Evolutionary conservation across 2,797 vertebrate species (phyloP).

Genomic region (Cossypha caffra): DNA sequence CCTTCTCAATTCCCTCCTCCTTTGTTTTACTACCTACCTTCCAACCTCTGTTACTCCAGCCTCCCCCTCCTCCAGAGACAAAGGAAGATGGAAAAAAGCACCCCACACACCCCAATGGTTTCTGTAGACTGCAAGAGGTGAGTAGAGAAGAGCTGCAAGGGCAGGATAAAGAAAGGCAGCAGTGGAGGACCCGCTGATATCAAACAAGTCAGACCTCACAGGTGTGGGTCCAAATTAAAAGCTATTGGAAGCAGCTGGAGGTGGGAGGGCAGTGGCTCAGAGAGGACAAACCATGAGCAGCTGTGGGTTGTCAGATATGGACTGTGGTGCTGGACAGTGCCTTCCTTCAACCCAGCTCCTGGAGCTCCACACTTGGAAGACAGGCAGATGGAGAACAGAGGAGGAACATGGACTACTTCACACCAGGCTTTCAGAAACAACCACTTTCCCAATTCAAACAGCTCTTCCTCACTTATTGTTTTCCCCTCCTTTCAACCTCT

Average conservation of each 20-base stretch:
- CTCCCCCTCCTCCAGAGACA: not conserved
- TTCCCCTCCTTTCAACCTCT: not conserved
- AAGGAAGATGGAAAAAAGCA: not conserved
- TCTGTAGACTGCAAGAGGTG: not conserved
- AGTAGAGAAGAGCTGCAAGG: not conserved
- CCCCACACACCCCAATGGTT: rapidly evolving
- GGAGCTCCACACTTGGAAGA: not conserved
- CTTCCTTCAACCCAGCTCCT: rapidly evolving
- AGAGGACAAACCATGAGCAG: not conserved
- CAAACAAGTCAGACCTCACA: not conserved
- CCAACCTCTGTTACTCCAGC: not conserved
- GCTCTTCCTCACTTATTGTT: not conserved
- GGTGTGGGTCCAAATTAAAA: not conserved
- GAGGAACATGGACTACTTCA: rapidly evolving
- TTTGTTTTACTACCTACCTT: not conserved
- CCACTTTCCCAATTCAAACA: not conserved
- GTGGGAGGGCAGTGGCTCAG: not conserved
- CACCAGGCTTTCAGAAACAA: not conserved
- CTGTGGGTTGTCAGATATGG: rapidly evolving
- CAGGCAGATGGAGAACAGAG: not conserved
- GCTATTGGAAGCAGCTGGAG: not conserved
- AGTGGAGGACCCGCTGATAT: not conserved
- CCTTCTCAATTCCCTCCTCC: not conserved
- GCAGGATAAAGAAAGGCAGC: rapidly evolving
- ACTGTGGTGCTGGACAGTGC: rapidly evolving